Evolutionary conservation across 1,140 invertebrate species (phyloP).

Genomic region (Gerris buenoi): DNA sequence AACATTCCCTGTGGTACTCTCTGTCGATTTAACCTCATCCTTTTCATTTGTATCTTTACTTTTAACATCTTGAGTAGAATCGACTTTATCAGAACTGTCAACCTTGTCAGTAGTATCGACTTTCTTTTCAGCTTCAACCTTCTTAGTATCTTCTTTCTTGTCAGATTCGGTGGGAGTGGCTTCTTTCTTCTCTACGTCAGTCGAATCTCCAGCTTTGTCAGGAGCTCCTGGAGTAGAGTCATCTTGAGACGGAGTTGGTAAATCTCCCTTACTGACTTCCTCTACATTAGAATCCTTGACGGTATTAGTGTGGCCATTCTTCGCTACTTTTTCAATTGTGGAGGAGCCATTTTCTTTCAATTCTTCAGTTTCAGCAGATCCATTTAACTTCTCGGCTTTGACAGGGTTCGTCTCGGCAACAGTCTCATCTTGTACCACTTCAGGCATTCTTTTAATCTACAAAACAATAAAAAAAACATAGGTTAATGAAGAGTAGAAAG

Average conservation of each 20-base stretch:
- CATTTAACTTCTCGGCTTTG: not conserved
- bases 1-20: too few species aligned
- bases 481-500: too few species aligned
- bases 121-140: not conserved
- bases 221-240: not conserved
- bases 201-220: not conserved
- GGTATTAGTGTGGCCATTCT: not conserved
- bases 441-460: too few species aligned
- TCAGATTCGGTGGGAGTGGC: not conserved
- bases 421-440: constrained; percentile 9
- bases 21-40: too few species aligned
- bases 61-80: too few species aligned
- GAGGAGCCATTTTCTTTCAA: not conserved
- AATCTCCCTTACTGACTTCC: not conserved
- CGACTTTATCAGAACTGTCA: too few species aligned
- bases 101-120: not conserved
- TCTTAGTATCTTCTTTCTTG: not conserved
- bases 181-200: not conserved
- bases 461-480: too few species aligned
- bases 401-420: not conserved
- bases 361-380: not conserved
- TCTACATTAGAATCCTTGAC: not conserved
- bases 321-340: not conserved
- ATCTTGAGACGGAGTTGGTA: not conserved
- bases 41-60: too few species aligned